Conservation (phyloP, 2,888 invertebrate species). For the Neoscelio sp. region DNA sequence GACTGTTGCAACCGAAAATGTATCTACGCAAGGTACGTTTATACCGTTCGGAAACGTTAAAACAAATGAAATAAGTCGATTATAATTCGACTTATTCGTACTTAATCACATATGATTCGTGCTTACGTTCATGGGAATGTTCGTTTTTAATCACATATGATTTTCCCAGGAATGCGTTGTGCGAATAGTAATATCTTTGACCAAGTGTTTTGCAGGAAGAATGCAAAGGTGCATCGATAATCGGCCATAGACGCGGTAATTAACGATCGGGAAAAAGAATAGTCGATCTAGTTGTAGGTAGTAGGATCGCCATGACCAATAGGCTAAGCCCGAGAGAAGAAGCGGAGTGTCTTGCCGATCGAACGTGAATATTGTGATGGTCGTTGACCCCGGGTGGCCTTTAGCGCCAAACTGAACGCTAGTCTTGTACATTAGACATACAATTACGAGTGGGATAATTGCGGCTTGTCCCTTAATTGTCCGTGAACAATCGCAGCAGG, state of each 20-base stretch:
- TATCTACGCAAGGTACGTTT: no score
- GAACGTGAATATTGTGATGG: conserved; percentile 81
- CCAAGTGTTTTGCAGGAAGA: neutral
- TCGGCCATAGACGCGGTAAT: conserved; percentile 37
- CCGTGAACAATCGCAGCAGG: conserved; percentile 40
- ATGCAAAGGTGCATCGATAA: conserved; percentile 15
- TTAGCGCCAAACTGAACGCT: conserved; percentile 77
- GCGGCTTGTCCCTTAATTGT: conserved; percentile 51
- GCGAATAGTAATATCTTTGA: no score
- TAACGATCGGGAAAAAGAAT: conserved; percentile 38
- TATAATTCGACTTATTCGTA: no score
- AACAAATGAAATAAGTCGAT: no score
- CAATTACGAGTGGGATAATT: conserved; percentile 50
- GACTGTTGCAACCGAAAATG: no score
- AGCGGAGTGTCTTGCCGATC: conserved; percentile 70
- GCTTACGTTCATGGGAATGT: no score
- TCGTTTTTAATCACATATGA: no score
- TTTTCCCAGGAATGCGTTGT: no score
- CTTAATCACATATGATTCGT: no score
- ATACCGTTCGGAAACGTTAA: no score
- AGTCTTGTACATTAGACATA: conserved; percentile 38
- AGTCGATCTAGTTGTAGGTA: conserved; percentile 26
- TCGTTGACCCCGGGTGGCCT: conserved; percentile 80
- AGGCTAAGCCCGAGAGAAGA: neutral
- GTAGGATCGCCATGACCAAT: neutral